Evolutionary conservation across 2,888 invertebrate species (phyloP).

Genomic region (Acronicta psi): DNA sequence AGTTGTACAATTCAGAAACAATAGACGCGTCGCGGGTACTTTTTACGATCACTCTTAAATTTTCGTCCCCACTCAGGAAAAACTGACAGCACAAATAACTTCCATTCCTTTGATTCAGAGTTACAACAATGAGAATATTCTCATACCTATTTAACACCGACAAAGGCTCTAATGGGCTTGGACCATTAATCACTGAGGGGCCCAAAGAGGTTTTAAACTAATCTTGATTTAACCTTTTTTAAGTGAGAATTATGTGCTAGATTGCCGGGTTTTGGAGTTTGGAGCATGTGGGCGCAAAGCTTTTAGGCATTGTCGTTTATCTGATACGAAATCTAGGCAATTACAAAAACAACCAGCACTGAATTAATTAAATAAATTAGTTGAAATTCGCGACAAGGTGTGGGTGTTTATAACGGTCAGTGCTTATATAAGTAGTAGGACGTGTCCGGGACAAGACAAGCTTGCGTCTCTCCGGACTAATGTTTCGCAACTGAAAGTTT

Average conservation of each 20-base stretch:
- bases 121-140: slow-evolving; percentile 17
- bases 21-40: slow-evolving; percentile 5
- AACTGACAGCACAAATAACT: slow-evolving; percentile 21
- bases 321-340: too few relatives aligned
- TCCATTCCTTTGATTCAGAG: slow-evolving; percentile 18
- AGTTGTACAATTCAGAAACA: slow-evolving; percentile 15
- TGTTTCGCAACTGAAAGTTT: too few relatives aligned
- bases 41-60: slow-evolving; percentile 38
- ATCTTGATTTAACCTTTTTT: slow-evolving; percentile 26
- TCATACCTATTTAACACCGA: slow-evolving; percentile 10
- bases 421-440: not conserved
- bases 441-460: not conserved
- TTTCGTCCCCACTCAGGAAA: not conserved
- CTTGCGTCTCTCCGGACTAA: not conserved
- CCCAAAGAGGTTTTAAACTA: slow-evolving; percentile 24
- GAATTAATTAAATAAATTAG: too few relatives aligned
- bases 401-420: slow-evolving; percentile 17
- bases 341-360: too few relatives aligned
- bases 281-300: not conserved
- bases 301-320: not conserved
- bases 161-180: slow-evolving; percentile 27
- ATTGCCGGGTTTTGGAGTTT: not conserved
- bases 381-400: slow-evolving; percentile 7
- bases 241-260: not conserved
- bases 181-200: slow-evolving; percentile 26